Evolutionary conservation across 2,113 vertebrate species (phyloP).

Genomic region (Paracanthobrama guichenoti): DNA sequence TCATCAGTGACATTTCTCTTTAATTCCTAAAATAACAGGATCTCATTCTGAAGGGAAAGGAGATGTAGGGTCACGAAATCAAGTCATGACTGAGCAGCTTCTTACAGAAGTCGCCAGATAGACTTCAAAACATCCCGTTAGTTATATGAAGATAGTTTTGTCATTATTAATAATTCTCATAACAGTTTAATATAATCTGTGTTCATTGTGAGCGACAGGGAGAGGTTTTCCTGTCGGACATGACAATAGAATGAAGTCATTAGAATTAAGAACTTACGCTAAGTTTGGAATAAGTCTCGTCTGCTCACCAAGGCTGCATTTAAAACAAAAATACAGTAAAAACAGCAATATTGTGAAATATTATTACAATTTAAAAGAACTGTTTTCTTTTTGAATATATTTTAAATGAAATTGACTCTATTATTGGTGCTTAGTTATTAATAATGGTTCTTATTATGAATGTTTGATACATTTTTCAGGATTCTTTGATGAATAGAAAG

Average conservation of each 20-base stretch:
- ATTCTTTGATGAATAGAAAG: too few species aligned
- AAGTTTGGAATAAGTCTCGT: not conserved
- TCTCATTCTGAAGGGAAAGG: not conserved
- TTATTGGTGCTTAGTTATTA: not conserved
- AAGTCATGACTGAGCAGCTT: not conserved
- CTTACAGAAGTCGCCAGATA: not conserved
- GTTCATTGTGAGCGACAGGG: not conserved
- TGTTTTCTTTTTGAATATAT: not conserved
- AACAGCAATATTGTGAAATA: not conserved
- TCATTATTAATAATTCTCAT: not conserved
- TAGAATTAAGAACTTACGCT: not conserved
- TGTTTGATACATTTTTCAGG: not conserved
- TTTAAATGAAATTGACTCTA: not conserved
- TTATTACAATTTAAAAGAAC: not conserved
- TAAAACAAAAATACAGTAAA: not conserved
- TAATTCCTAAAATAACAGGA: not conserved
- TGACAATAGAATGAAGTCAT: not conserved
- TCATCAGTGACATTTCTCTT: slow-evolving; percentile 25
- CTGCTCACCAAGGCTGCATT: not conserved
- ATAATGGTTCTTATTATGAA: not conserved
- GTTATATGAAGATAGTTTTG: not conserved
- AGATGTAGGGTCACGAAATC: not conserved
- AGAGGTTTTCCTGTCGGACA: not conserved
- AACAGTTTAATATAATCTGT: not conserved
- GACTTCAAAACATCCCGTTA: slow-evolving; percentile 6